Evolutionary conservation across 2,113 vertebrate genomes (phyloP).

Genomic region (Collichthys lucidus): DNA sequence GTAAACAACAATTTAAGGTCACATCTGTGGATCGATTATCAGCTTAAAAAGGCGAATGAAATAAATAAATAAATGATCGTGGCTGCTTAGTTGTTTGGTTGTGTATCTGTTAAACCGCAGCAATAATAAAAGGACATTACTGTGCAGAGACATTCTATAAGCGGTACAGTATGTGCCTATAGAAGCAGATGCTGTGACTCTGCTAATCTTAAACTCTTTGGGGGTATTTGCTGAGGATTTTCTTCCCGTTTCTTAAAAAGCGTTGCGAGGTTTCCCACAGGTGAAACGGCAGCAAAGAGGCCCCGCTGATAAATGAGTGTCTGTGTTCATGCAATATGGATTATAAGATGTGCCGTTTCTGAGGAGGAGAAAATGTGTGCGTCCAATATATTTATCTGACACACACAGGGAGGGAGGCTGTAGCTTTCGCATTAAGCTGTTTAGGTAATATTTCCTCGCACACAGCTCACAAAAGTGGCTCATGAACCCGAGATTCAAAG

Average conservation of each 20-base stretch:
- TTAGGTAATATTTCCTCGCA: background rate
- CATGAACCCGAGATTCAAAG: background rate
- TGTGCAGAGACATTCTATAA: too few relatives aligned
- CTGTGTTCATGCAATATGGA: background rate
- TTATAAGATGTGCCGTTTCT: background rate
- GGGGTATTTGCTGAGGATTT: too few relatives aligned
- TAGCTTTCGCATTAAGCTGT: background rate
- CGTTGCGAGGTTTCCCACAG: background rate
- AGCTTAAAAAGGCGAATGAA: background rate
- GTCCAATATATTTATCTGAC: background rate
- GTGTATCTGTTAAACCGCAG: too few relatives aligned
- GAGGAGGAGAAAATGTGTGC: background rate
- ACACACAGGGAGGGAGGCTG: background rate
- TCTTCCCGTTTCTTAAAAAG: too few relatives aligned
- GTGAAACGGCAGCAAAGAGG: background rate
- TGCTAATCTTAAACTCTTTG: too few relatives aligned
- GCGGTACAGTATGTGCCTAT: too few relatives aligned
- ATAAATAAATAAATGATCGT: background rate
- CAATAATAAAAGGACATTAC: too few relatives aligned
- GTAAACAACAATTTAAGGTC: background rate
- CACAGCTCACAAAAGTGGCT: background rate
- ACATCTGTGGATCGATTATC: background rate
- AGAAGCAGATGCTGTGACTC: too few relatives aligned
- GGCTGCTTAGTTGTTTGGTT: background rate
- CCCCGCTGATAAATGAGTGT: background rate